A percentile compares a stretch with the other conserved stretches of the same genome.
Evolutionary conservation across 2,888 invertebrate species (phyloP).

Genomic region (Eulithis testata): DNA sequence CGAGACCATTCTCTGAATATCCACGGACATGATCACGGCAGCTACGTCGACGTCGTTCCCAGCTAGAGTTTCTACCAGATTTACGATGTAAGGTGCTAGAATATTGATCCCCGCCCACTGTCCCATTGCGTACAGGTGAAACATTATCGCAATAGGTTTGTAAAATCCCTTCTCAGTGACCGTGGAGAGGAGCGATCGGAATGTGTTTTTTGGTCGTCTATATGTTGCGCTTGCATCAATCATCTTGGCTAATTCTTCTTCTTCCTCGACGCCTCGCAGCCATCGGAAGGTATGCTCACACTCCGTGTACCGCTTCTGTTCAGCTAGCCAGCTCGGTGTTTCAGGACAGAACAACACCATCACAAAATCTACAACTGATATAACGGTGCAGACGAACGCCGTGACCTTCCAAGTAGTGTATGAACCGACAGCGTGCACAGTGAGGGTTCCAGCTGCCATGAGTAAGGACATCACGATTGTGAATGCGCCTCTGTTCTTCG

Average conservation of each 20-base stretch:
- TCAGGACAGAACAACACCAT: slow-evolving; percentile 79
- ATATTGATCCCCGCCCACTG: slow-evolving; percentile 88
- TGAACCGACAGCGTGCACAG: slow-evolving; percentile 86
- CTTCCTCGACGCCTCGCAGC: slow-evolving; percentile 80
- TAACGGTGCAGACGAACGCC: slow-evolving; percentile 72
- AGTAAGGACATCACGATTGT: slow-evolving; percentile 84
- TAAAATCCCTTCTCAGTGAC: slow-evolving; percentile 76
- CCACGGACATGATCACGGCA: slow-evolving; percentile 86
- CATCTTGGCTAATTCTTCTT: slow-evolving; percentile 68
- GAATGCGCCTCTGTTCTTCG: slow-evolving; percentile 85
- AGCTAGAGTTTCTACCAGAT: slow-evolving; percentile 81
- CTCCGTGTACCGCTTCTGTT: slow-evolving; percentile 78
- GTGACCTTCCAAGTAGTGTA: slow-evolving; percentile 82
- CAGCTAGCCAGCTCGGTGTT: slow-evolving; percentile 86
- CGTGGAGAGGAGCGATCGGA: slow-evolving; percentile 2
- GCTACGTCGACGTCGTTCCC: slow-evolving; percentile 84
- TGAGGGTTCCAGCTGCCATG: slow-evolving; percentile 85
- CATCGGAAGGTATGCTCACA: slow-evolving; percentile 83
- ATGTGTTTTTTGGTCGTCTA: slow-evolving; percentile 38
- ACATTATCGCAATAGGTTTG: slow-evolving; percentile 83
- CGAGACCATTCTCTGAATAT: slow-evolving; percentile 83
- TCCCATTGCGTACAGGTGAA: slow-evolving; percentile 83
- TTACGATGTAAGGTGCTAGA: slow-evolving; percentile 86
- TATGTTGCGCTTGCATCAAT: slow-evolving; percentile 55
- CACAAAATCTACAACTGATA: slow-evolving; percentile 73